A percentile compares a stretch with the other conserved stretches of the same genome.
These are phyloP conservation scores for Monarcha castaneiventris DNA, from an alignment of 2,113 vertebrate species.

Conservation along the genomic window DNA sequence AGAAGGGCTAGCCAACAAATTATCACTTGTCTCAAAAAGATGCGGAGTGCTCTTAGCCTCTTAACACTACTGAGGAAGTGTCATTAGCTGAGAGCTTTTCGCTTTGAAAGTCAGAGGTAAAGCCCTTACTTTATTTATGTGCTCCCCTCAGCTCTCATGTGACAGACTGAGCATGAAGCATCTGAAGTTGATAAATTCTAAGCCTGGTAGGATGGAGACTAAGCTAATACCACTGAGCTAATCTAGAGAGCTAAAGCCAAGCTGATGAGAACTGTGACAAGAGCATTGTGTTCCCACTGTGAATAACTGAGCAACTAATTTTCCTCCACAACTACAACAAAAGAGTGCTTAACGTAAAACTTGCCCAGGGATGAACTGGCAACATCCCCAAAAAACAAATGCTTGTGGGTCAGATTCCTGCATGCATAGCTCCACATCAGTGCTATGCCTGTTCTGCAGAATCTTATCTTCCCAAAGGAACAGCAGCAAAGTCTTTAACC, in stretches of 20 bases:
- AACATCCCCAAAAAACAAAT: neutral
- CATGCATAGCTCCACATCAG: neutral
- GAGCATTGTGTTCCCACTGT: neutral
- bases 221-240: neutral
- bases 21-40: neutral
- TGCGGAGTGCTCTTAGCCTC: neutral
- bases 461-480: neutral
- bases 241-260: neutral
- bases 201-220: neutral
- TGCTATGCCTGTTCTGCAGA: neutral
- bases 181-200: neutral
- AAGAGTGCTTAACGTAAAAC: neutral
- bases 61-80: neutral
- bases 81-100: neutral
- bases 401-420: neutral
- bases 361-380: neutral
- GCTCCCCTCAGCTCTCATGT: neutral
- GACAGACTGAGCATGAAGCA: neutral
- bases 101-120: slow-evolving; percentile 39
- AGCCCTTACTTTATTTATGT: neutral
- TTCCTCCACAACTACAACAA: neutral
- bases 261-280: neutral
- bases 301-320: neutral
- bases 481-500: neutral
- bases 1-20: slow-evolving; percentile 15